phyloP scores from a whole-genome alignment of 2,113 vertebrate genomes.

The Peromyscus maniculatus region DNA sequence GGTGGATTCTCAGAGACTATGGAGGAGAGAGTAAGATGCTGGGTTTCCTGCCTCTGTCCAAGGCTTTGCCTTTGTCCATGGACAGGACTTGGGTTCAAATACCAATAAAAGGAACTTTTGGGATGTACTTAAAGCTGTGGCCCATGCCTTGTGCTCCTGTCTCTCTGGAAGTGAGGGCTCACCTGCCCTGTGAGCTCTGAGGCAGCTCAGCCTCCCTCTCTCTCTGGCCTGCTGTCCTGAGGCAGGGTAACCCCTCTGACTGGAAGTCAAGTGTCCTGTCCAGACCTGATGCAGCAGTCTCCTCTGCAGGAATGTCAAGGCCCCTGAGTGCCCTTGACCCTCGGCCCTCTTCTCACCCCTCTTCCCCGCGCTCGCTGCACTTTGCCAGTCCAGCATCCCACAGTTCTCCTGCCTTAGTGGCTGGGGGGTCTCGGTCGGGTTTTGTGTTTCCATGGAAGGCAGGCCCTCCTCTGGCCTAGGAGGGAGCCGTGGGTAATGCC shows the following conservation, averaged over 20 bases:
- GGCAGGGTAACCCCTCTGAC: not conserved
- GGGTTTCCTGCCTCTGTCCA: slow-evolving; percentile 2
- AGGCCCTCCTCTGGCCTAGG: not conserved
- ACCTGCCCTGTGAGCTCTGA: not conserved
- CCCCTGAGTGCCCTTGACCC: not conserved
- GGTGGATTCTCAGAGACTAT: slow-evolving; percentile 6
- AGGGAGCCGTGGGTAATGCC: not conserved
- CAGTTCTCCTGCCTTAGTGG: not conserved
- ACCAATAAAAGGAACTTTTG: slow-evolving; percentile 52
- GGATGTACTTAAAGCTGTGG: not conserved
- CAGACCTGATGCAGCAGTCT: not conserved
- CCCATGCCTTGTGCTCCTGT: not conserved
- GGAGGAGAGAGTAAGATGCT: slow-evolving; percentile 16
- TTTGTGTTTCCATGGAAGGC: not conserved
- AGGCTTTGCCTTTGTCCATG: not conserved
- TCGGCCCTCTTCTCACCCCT: not conserved
- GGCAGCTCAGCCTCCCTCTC: not conserved
- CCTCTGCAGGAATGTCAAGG: not conserved
- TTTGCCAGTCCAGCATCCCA: not conserved
- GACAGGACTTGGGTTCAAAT: slow-evolving; percentile 12
- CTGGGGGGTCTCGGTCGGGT: not conserved
- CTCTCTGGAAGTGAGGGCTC: not conserved
- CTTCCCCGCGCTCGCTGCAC: not conserved
- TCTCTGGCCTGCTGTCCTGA: not conserved
- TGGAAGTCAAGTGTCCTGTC: not conserved